Evolutionary conservation across 2,888 invertebrate genomes (phyloP).

Genomic region (Euclidia mi): DNA sequence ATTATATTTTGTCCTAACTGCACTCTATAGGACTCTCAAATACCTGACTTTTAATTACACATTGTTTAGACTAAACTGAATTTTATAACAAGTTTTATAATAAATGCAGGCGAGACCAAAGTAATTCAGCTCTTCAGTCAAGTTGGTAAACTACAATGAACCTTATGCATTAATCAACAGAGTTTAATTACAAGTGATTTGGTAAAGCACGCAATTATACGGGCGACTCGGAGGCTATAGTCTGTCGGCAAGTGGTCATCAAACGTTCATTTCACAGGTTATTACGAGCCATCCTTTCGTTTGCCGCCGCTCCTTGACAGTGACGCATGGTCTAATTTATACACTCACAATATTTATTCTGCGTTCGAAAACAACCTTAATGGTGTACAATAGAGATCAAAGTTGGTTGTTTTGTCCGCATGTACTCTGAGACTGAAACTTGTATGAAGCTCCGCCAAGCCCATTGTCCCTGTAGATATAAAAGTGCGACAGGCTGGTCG

Average conservation of each 20-base stretch:
- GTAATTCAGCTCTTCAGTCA: background rate
- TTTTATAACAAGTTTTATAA: too few relatives aligned
- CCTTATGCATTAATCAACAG: conserved; percentile 39
- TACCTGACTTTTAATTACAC: too few relatives aligned
- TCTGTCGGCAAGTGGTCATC: conserved; percentile 75
- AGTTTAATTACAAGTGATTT: conserved; percentile 61
- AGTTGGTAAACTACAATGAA: conserved; percentile 24
- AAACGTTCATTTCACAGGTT: conserved; percentile 83
- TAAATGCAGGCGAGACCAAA: too few relatives aligned
- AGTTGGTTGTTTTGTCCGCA: conserved; percentile 48
- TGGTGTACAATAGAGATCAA: conserved; percentile 58
- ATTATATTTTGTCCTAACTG: too few relatives aligned
- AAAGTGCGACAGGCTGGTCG: conserved; percentile 71
- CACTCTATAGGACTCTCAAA: too few relatives aligned
- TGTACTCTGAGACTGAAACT: conserved; percentile 31
- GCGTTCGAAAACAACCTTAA: conserved; percentile 53
- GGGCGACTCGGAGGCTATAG: conserved; percentile 47
- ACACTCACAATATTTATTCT: conserved; percentile 64
- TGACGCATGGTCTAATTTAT: conserved; percentile 86
- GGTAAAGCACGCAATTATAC: conserved; percentile 63
- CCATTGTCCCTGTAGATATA: conserved; percentile 81
- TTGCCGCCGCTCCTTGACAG: conserved; percentile 73
- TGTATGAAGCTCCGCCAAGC: conserved; percentile 67
- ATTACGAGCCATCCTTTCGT: conserved; percentile 77
- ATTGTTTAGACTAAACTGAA: too few relatives aligned